These are phyloP conservation scores for Notothenia rossii DNA, from an alignment of 2,113 vertebrate genomes.

Conservation along the genomic window DNA sequence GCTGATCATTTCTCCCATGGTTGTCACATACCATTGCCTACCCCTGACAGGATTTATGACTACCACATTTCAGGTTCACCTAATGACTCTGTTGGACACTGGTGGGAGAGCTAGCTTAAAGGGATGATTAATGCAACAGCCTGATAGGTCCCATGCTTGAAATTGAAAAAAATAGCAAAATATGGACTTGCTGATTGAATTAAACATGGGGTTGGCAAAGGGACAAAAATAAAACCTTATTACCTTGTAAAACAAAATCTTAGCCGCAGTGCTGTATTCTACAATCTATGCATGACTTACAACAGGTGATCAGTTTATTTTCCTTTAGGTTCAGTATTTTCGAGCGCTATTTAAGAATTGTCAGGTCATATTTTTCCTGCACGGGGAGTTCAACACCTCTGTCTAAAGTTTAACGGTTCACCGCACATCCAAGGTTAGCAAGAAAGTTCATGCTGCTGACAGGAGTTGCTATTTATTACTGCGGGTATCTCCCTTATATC, in stretches of 20 bases:
- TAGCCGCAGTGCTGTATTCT: conserved; percentile 5
- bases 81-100: conserved; percentile 75
- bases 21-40: conserved; percentile 67
- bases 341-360: conserved; percentile 51
- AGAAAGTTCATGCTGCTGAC: conserved; percentile 76
- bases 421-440: conserved; percentile 64
- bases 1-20: conserved; percentile 67
- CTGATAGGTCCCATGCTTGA: conserved; percentile 66
- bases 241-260: conserved; percentile 48
- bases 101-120: conserved; percentile 68
- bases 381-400: conserved; percentile 48
- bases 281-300: conserved; percentile 33
- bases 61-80: conserved; percentile 65
- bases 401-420: conserved; percentile 61
- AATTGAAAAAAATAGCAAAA: conserved; percentile 34
- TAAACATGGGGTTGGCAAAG: conserved; percentile 57
- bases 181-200: conserved; percentile 69
- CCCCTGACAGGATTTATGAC: conserved; percentile 74
- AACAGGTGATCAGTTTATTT: conserved; percentile 53
- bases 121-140: conserved; percentile 74
- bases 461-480: conserved; percentile 75
- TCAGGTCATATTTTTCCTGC: conserved; percentile 60
- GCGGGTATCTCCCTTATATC: conserved; percentile 60
- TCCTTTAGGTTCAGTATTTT: conserved; percentile 47
- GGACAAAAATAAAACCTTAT: conserved; percentile 51